Evolutionary conservation across 2,888 invertebrate species (phyloP).

Genomic region (Hyalella azteca): DNA sequence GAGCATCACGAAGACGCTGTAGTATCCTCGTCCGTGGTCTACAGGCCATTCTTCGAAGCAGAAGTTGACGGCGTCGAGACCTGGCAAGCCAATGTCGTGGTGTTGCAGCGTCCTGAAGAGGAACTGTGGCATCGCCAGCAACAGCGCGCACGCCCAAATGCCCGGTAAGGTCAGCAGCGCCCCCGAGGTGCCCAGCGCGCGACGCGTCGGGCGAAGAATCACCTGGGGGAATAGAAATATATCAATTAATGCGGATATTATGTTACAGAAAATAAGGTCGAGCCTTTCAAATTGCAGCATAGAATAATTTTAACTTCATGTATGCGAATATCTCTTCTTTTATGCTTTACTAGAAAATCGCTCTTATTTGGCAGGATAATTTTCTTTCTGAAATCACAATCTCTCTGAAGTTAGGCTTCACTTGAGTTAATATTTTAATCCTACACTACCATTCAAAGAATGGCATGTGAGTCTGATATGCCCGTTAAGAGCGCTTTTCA

Average conservation of each 20-base stretch:
- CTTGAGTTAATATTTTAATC: no score
- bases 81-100: constrained; percentile 65
- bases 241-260: background rate
- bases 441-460: no score
- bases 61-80: constrained; percentile 70
- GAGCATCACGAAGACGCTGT: constrained; percentile 81
- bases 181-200: constrained; percentile 68
- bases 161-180: constrained; percentile 73
- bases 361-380: no score
- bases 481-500: no score
- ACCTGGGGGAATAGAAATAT: constrained; percentile 30
- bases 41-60: constrained; percentile 82
- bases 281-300: no score
- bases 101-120: constrained; percentile 69
- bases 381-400: no score
- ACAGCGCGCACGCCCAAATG: constrained; percentile 66
- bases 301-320: no score
- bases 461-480: no score
- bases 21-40: constrained; percentile 72
- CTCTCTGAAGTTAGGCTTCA: no score
- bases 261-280: background rate
- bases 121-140: constrained; percentile 77
- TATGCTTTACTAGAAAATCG: no score
- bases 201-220: constrained; percentile 38
- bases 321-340: no score